Percentiles rank a stretch among this genome's conserved stretches.
These are phyloP conservation scores for Mesorhabditis sp. DNA, from an alignment of 2,888 invertebrate genomes.

Conservation along the genomic window DNA sequence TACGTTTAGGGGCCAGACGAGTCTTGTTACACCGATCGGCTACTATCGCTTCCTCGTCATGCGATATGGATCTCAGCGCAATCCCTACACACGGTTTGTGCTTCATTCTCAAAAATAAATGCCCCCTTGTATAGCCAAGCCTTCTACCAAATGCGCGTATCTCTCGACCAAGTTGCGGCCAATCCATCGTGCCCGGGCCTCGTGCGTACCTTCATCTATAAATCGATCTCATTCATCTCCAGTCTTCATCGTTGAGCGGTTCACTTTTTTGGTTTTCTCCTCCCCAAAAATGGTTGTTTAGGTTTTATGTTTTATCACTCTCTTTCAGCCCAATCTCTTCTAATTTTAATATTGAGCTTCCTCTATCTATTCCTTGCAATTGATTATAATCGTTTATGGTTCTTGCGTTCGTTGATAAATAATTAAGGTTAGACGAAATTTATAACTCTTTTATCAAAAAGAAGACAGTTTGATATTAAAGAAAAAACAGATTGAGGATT, in stretches of 20 bases:
- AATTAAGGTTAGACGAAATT: too few species aligned
- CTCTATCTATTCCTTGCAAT: too few species aligned
- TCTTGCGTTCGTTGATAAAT: too few species aligned
- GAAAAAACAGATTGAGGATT: too few species aligned
- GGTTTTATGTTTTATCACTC: too few species aligned
- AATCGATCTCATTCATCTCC: constrained; percentile 71
- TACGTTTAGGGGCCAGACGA: constrained; percentile 76
- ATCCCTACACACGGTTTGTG: constrained; percentile 83
- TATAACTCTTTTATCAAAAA: too few species aligned
- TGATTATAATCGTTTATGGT: too few species aligned
- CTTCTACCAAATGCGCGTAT: constrained; percentile 79
- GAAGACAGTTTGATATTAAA: too few species aligned
- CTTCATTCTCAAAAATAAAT: constrained; percentile 7
- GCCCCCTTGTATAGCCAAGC: constrained; percentile 62
- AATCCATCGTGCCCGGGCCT: constrained; percentile 72
- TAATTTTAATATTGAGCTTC: too few species aligned
- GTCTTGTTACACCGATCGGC: constrained; percentile 84
- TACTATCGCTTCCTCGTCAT: constrained; percentile 92
- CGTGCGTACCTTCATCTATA: constrained; percentile 66
- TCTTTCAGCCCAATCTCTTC: too few species aligned
- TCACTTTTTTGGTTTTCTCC: background rate
- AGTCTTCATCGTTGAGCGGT: constrained; percentile 60
- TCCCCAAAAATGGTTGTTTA: background rate
- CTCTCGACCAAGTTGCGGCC: constrained; percentile 70
- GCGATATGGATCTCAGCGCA: constrained; percentile 87